These are phyloP conservation scores for Harpagus bidentatus DNA, from an alignment of 2,113 vertebrate genomes.

Conservation along the genomic window DNA sequence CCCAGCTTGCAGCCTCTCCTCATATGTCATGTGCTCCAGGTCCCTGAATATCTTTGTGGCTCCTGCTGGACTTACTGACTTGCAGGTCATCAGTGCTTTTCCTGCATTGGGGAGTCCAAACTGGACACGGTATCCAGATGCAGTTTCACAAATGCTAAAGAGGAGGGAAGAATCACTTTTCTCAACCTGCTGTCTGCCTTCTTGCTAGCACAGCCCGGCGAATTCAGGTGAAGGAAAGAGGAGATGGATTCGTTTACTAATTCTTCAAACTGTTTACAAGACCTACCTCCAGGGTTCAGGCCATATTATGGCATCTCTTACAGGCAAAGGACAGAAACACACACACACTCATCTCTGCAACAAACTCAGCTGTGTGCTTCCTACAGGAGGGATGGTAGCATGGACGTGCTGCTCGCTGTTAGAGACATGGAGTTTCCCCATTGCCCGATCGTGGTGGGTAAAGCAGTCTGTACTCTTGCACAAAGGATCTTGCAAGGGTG, in stretches of 20 bases:
- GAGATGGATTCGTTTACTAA: neutral
- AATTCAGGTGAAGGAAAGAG: neutral
- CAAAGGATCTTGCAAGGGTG: neutral
- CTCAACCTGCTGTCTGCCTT: neutral
- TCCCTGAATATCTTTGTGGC: neutral
- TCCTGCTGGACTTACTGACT: neutral
- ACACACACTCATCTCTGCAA: neutral
- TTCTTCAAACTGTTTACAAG: neutral
- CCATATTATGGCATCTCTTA: too few species aligned
- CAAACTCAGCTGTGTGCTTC: neutral
- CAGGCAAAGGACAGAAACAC: neutral
- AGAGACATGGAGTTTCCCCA: too few species aligned
- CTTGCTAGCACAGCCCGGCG: neutral
- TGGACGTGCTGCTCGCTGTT: accelerated
- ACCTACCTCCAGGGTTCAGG: neutral
- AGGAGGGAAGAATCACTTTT: neutral
- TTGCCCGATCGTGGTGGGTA: neutral
- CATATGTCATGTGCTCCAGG: neutral
- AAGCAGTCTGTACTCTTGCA: neutral
- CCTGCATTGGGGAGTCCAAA: neutral
- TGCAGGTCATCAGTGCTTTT: neutral
- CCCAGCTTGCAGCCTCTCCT: neutral
- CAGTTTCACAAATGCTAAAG: neutral
- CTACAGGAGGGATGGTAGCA: neutral
- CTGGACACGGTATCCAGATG: neutral